These are phyloP conservation scores for Oscheius sp. DNA, from an alignment of 2,888 invertebrate species.

Conservation along the genomic window DNA sequence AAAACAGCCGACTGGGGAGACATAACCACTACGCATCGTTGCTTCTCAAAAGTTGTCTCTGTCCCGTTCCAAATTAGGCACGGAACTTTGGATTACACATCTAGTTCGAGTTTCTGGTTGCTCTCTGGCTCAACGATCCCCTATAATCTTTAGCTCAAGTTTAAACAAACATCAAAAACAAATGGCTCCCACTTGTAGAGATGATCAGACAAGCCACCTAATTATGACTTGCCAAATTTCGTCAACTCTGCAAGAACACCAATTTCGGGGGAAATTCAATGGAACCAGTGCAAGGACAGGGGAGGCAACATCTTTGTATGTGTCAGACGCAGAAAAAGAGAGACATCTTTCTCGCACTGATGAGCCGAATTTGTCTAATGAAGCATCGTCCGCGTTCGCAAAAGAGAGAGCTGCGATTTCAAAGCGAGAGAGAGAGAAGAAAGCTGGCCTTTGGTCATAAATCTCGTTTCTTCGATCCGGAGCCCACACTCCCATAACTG, in stretches of 20 bases:
- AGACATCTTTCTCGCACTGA: not conserved
- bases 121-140: too few relatives aligned
- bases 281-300: not conserved
- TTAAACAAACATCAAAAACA: not conserved
- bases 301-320: not conserved
- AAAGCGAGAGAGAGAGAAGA: not conserved
- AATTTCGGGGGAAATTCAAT: constrained; percentile 5
- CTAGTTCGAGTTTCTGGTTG: too few relatives aligned
- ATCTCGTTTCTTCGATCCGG: constrained; percentile 25
- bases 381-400: not conserved
- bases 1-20: not conserved
- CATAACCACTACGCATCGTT: too few relatives aligned
- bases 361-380: constrained; percentile 20
- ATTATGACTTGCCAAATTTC: not conserved
- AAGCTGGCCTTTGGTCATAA: constrained; percentile 7
- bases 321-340: not conserved
- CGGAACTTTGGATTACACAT: too few relatives aligned
- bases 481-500: constrained; percentile 11
- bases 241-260: not conserved
- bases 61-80: too few relatives aligned
- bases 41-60: too few relatives aligned
- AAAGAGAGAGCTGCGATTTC: not conserved
- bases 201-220: not conserved
- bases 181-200: not conserved
- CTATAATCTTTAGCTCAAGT: too few relatives aligned